Percentiles rank a stretch among this genome's conserved stretches.
Conservation (phyloP, 1,140 invertebrate species). For the Bombus cullumanus region DNA sequence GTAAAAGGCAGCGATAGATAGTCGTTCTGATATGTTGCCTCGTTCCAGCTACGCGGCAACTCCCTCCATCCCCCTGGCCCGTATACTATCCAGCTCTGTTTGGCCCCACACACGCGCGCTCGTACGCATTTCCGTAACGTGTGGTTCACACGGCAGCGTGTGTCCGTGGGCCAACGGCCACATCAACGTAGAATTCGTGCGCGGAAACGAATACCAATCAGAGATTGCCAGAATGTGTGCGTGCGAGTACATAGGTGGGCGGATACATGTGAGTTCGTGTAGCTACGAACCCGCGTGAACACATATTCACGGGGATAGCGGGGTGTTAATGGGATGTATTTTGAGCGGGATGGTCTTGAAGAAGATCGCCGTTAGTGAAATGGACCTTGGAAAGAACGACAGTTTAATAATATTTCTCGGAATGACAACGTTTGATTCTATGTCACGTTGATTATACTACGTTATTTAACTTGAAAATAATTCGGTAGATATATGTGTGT, state of each 20-base stretch:
- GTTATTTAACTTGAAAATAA: background rate
- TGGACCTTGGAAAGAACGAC: background rate
- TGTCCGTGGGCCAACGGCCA: background rate
- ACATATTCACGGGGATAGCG: constrained; percentile 2
- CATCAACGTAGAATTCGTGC: constrained; percentile 16
- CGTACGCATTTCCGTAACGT: constrained; percentile 8
- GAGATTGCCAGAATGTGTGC: background rate
- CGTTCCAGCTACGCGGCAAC: constrained; percentile 59
- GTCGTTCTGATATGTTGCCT: constrained; percentile 80
- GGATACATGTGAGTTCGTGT: constrained; percentile 1
- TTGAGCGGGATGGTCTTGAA: constrained; percentile 7
- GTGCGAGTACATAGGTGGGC: background rate
- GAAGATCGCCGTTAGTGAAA: background rate
- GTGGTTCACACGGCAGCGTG: background rate
- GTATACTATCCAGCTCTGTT: constrained; percentile 33
- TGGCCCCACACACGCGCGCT: background rate
- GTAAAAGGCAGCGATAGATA: constrained; percentile 83
- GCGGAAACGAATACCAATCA: background rate
- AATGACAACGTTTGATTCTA: background rate
- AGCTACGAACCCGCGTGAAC: background rate
- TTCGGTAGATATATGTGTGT: background rate
- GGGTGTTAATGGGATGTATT: constrained; percentile 41
- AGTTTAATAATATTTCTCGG: background rate
- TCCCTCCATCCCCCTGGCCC: constrained; percentile 15
- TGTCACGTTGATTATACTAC: too few species aligned